Evolutionary conservation across 53 echinoderm and acorn worm genomes (phyloP).

Genomic region (Mesocentrotus franciscanus): DNA sequence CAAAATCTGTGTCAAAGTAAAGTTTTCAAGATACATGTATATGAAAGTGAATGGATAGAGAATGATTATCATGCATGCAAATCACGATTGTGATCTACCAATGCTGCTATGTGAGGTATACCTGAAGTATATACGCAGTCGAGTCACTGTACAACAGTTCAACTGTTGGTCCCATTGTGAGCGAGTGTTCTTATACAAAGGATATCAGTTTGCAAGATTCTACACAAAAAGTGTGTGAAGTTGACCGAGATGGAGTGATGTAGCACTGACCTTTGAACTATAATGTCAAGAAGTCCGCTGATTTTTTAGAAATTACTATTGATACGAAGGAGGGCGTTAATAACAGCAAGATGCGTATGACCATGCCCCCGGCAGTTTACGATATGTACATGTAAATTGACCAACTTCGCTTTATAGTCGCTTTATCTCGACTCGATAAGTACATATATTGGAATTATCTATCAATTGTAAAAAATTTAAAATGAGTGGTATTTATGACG

Average conservation of each 20-base stretch:
- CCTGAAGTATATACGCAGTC: slow-evolving; percentile 1
- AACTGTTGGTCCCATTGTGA: background rate
- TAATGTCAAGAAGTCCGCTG: background rate
- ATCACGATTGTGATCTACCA: background rate
- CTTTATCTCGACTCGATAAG: background rate
- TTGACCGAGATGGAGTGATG: background rate
- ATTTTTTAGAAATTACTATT: background rate
- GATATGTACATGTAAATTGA: background rate
- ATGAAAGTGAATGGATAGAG: background rate
- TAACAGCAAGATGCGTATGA: background rate
- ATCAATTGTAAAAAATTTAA: background rate
- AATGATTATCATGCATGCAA: background rate
- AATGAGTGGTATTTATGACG: background rate
- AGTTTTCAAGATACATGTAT: background rate
- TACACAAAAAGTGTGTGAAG: background rate
- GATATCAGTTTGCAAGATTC: background rate
- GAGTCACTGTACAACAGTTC: background rate
- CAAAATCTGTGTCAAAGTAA: background rate
- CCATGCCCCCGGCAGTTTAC: background rate
- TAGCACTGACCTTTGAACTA: background rate
- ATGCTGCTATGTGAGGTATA: background rate
- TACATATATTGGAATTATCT: background rate
- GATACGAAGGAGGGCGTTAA: background rate
- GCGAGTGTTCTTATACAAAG: slow-evolving; percentile 11
- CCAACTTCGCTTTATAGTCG: background rate